Evolutionary conservation across 2,888 invertebrate genomes (phyloP), one percentile per base, ranked within the genome.

Genomic region (Eupelmus urozonus): DNA sequence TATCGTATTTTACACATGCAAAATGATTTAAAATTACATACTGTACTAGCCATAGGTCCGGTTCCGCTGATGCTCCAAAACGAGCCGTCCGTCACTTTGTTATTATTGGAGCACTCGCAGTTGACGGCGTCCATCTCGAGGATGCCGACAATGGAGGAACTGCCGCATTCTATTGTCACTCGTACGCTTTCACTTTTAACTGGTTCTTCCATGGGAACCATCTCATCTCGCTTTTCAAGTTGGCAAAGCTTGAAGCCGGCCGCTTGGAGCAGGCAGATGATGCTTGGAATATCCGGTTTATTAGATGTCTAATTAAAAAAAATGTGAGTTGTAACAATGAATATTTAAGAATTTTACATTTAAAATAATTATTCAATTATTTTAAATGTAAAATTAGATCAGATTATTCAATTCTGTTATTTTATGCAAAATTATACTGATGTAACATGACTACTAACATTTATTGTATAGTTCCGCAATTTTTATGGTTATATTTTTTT

Each of bases 11-110:
- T n/a, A n/a, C n/a, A n/a, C n/a, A n/a, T n/a, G n/a, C n/a, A n/a
- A n/a, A n/a, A n/a, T n/a, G n/a, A n/a, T n/a, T n/a, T n/a, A n/a
- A n/a, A n/a, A n/a, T n/a, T n/a, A n/a, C n/a, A n/a, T n/a, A n/a
- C n/a, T n/a, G n/a, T n/a, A 71, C 83, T 84, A 60, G 13, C 63
- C 13, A 62, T 76, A 7, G 85, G 87, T 18, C 82, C 87, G 2
- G 82, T 86, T 18, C 88, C 88, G 40, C 83, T 85, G 29, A 88
- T 82, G 63, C 86, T 87, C 88, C 88, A 88, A 63, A 88, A 85
- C 0, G 87, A 85, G 16, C 85, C 86, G 20, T 85, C 84, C 4
- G 84, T 78, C 27, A 84, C 84, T 5, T 23, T 25, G 16, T 51
- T 42, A 57, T 84, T 84, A 5, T 83, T 57, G 9, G 85, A 85